Evolutionary conservation across 2,113 vertebrate genomes (phyloP).

Genomic region (Synodontis membranacea): DNA sequence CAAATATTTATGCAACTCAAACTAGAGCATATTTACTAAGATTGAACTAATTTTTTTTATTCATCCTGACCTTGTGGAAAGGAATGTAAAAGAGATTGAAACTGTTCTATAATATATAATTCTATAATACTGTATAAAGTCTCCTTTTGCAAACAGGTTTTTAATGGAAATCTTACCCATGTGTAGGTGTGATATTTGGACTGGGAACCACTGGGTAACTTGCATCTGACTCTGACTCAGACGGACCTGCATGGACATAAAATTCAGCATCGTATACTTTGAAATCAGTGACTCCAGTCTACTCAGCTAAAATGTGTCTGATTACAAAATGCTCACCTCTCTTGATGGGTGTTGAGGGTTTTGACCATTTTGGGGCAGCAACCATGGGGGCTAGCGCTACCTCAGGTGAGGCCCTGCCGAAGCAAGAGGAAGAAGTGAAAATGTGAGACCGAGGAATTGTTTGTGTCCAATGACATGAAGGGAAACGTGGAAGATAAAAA

Average conservation of each 20-base stretch:
- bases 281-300: background rate
- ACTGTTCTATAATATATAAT: no score
- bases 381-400: conserved; percentile 55
- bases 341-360: conserved; percentile 38
- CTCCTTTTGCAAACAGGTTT: background rate
- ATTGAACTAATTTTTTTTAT: background rate
- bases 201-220: conserved; percentile 56
- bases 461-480: background rate
- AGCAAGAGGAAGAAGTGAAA: conserved; percentile 67
- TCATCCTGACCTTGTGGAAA: background rate
- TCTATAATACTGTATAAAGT: background rate
- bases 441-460: conserved; percentile 46
- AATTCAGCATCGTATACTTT: background rate
- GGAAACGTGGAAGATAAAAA: conserved; percentile 24
- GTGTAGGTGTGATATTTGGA: conserved; percentile 45
- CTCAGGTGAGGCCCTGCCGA: conserved; percentile 68
- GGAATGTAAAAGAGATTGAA: background rate
- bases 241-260: conserved; percentile 55
- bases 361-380: conserved; percentile 62
- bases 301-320: background rate
- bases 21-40: background rate
- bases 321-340: conserved; percentile 53
- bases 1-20: background rate
- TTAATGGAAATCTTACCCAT: conserved; percentile 58
- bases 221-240: conserved; percentile 69